These are phyloP conservation scores for Poeciliopsis retropinna DNA, from an alignment of 2,113 vertebrate genomes.

Conservation along the genomic window DNA sequence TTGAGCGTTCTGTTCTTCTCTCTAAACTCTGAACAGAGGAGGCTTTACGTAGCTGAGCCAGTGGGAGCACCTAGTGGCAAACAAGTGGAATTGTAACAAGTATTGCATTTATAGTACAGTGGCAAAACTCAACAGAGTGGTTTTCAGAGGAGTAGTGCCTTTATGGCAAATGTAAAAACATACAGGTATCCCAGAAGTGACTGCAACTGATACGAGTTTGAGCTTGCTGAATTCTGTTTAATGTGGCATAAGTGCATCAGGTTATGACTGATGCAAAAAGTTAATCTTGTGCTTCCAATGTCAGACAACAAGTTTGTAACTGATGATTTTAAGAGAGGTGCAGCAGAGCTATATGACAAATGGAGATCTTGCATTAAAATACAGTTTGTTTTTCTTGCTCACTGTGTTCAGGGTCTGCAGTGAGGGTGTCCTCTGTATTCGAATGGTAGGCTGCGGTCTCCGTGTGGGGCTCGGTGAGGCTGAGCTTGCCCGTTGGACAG, in stretches of 20 bases:
- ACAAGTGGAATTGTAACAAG: constrained; percentile 39
- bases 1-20: constrained; percentile 84
- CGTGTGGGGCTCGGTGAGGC: constrained; percentile 70
- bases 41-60: constrained; percentile 86
- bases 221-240: not conserved
- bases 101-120: not conserved
- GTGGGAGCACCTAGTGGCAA: constrained; percentile 88
- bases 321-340: too few species aligned
- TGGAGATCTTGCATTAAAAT: not conserved
- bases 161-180: not conserved
- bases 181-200: not conserved
- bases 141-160: not conserved
- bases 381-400: constrained; percentile 55
- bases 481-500: constrained; percentile 27
- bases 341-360: too few species aligned
- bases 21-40: constrained; percentile 89
- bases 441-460: constrained; percentile 18
- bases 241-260: not conserved
- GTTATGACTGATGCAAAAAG: not conserved
- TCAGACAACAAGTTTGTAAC: too few species aligned
- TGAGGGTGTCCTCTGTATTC: constrained; percentile 87
- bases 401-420: constrained; percentile 89
- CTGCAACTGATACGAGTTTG: not conserved
- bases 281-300: too few species aligned
- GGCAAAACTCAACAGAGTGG: constrained; percentile 1